These are phyloP conservation scores for Acronicta leporina DNA, from an alignment of 2,888 invertebrate species.

Conservation along the genomic window DNA sequence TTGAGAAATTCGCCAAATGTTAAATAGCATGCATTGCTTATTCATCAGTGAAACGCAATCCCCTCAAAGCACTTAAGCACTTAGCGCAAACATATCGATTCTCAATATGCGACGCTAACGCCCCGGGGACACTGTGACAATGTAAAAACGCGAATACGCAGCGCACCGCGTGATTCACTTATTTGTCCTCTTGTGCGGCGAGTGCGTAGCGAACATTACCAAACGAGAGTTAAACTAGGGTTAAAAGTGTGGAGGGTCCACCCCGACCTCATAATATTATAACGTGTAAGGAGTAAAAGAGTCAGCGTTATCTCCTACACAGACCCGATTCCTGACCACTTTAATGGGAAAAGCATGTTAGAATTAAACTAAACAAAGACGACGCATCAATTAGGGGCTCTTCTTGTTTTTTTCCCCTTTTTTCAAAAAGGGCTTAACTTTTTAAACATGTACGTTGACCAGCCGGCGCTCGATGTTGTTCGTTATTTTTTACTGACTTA, in stretches of 20 bases:
- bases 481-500: conserved; percentile 84
- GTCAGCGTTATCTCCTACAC: conserved; percentile 85
- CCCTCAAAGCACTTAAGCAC: conserved; percentile 87
- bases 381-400: conserved; percentile 89
- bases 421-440: conserved; percentile 84
- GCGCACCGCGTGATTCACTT: conserved; percentile 78
- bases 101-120: conserved; percentile 77
- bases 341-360: conserved; percentile 90
- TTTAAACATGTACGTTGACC: conserved; percentile 84
- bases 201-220: conserved; percentile 65
- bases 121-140: conserved; percentile 83
- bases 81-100: conserved; percentile 87
- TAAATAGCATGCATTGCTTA: conserved; percentile 78
- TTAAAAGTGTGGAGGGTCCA: conserved; percentile 74
- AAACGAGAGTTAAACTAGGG: conserved; percentile 79
- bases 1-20: conserved; percentile 50
- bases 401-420: conserved; percentile 74
- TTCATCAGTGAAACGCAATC: conserved; percentile 83
- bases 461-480: conserved; percentile 77
- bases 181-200: conserved; percentile 77
- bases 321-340: conserved; percentile 87
- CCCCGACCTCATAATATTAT: conserved; percentile 85
- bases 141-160: conserved; percentile 82
- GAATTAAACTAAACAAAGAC: conserved; percentile 90
- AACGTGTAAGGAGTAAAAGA: conserved; percentile 88